These are phyloP conservation scores for Sinodicranocentrus sp. DNA, from an alignment of 2,888 invertebrate species.

Conservation along the genomic window DNA sequence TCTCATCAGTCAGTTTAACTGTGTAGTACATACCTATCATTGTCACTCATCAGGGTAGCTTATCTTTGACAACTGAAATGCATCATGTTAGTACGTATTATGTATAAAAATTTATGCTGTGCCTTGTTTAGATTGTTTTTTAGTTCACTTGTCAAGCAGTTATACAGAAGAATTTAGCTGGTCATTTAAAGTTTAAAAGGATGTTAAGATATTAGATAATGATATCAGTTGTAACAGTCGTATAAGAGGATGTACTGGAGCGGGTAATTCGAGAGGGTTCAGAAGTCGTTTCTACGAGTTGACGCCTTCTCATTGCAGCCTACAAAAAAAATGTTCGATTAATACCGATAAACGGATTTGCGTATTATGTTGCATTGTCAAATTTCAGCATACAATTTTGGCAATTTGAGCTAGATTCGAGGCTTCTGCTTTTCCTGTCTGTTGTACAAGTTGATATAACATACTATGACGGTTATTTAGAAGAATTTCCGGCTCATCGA, in stretches of 20 bases:
- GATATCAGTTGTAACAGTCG: not conserved
- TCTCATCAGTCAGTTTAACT: too few species aligned
- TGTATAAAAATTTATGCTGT: too few species aligned
- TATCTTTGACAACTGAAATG: too few species aligned
- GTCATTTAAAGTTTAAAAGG: constrained; percentile 22
- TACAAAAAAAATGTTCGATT: too few species aligned
- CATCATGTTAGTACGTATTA: too few species aligned
- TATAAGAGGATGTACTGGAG: not conserved
- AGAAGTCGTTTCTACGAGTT: not conserved
- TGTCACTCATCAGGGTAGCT: too few species aligned
- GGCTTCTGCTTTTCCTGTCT: constrained; percentile 70
- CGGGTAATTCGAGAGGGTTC: not conserved
- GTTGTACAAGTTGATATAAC: constrained; percentile 66
- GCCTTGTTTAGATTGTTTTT: not conserved
- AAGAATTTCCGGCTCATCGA: constrained; percentile 69
- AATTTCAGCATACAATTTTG: constrained; percentile 14
- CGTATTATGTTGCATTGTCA: not conserved
- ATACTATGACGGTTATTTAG: constrained; percentile 54
- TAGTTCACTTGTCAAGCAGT: too few species aligned
- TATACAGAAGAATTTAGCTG: not conserved
- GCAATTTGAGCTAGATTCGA: constrained; percentile 50
- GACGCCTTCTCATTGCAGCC: constrained; percentile 39
- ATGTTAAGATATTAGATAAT: not conserved
- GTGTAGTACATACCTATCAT: too few species aligned
- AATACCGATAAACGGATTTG: not conserved